Conservation (phyloP, 2,113 vertebrate species). For the Paratilapia polleni region DNA sequence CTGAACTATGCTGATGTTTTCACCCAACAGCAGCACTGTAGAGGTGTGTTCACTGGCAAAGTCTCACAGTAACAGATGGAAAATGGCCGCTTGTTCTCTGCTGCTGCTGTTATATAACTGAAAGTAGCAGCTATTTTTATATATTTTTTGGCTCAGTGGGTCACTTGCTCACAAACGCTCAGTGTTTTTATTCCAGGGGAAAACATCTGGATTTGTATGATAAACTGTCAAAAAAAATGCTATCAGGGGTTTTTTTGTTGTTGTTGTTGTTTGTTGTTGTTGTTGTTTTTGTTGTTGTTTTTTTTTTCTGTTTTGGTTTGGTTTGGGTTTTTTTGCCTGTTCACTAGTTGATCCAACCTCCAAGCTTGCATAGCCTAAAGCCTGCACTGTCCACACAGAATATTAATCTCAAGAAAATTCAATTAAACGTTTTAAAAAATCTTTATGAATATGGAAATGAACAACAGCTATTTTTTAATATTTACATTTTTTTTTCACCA, state of each 20-base stretch:
- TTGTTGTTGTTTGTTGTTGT: too few relatives aligned
- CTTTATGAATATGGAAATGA: neutral
- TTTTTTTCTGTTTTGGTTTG: too few relatives aligned
- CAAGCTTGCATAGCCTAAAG: neutral
- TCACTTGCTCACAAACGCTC: neutral
- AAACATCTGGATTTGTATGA: neutral
- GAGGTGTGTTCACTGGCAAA: too few relatives aligned
- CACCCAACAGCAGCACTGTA: neutral
- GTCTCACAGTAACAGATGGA: neutral
- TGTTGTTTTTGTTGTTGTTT: too few relatives aligned
- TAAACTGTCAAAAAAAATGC: neutral
- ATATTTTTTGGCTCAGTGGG: neutral
- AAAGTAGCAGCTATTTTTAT: neutral
- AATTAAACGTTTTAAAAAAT: too few relatives aligned
- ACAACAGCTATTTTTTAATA: neutral
- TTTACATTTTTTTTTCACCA: neutral
- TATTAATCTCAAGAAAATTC: too few relatives aligned
- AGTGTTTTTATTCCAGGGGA: neutral
- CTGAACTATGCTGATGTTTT: neutral
- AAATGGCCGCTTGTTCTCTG: neutral
- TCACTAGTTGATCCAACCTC: neutral
- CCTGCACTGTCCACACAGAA: too few relatives aligned
- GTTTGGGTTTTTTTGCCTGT: fast-evolving
- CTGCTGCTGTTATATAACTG: neutral
- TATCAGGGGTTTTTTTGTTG: too few relatives aligned